phyloP scores from a whole-genome alignment of 1,140 invertebrate species.

The Polypedilum vanderplanki region DNA sequence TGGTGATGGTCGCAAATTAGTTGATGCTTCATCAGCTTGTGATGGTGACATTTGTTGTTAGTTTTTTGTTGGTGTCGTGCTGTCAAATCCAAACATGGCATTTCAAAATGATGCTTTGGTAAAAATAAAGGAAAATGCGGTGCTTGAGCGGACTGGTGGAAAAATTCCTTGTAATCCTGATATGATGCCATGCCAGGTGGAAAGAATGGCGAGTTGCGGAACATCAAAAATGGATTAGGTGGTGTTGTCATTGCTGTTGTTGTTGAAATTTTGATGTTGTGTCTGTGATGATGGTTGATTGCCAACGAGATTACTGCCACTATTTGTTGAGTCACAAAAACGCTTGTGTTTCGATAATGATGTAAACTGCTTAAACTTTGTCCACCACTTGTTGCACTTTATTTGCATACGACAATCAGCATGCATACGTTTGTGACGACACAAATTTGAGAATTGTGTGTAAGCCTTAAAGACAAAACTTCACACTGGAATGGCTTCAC shows the following conservation, averaged over 20 bases:
- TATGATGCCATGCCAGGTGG: slow-evolving; percentile 46
- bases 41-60: slow-evolving; percentile 54
- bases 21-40: slow-evolving; percentile 55
- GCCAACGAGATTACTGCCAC: slow-evolving; percentile 38
- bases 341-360: slow-evolving; percentile 77
- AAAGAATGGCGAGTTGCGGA: slow-evolving; percentile 47
- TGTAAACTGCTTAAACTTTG: slow-evolving; percentile 83
- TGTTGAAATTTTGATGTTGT: slow-evolving; percentile 41
- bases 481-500: slow-evolving; percentile 97
- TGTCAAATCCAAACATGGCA: slow-evolving; percentile 35
- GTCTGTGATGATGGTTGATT: slow-evolving; percentile 47
- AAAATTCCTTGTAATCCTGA: slow-evolving; percentile 40
- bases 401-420: slow-evolving; percentile 79
- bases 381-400: slow-evolving; percentile 87
- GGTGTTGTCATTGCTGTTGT: slow-evolving; percentile 47
- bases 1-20: slow-evolving; percentile 56
- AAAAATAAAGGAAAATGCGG: slow-evolving; percentile 54
- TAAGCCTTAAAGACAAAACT: slow-evolving; percentile 87
- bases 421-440: slow-evolving; percentile 98
- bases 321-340: slow-evolving; percentile 66
- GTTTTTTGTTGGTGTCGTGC: slow-evolving; percentile 46
- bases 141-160: slow-evolving; percentile 39
- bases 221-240: slow-evolving; percentile 62
- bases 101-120: slow-evolving; percentile 39
- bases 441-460: slow-evolving; percentile 99